Evolutionary conservation across 2,888 invertebrate species (phyloP).

Genomic region (Sicus ferrugineus): DNA sequence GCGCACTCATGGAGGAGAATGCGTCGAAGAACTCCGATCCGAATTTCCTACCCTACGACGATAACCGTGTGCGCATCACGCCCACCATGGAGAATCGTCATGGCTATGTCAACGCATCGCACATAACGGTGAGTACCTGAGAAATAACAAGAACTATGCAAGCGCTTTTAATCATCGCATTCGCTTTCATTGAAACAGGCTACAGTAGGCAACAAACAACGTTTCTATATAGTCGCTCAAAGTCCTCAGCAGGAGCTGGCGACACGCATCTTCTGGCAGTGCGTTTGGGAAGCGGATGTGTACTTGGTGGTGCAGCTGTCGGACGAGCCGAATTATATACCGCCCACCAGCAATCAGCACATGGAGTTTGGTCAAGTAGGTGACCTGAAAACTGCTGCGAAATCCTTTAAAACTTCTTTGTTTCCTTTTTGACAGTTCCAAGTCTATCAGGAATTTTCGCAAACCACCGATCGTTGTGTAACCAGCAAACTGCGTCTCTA

Average conservation of each 20-base stretch:
- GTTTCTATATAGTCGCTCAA: conserved; percentile 80
- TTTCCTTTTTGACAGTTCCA: conserved; percentile 69
- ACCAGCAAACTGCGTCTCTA: conserved; percentile 71
- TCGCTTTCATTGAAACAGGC: conserved; percentile 68
- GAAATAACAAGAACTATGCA: background rate
- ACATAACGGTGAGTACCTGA: conserved; percentile 74
- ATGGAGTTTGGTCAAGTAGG: conserved; percentile 73
- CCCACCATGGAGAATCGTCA: conserved; percentile 82
- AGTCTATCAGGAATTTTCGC: conserved; percentile 75
- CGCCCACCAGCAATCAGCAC: conserved; percentile 68
- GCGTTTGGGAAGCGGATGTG: conserved; percentile 89
- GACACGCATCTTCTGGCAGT: conserved; percentile 80
- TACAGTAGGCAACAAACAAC: conserved; percentile 81
- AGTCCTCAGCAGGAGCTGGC: conserved; percentile 59
- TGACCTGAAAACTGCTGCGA: too few species aligned
- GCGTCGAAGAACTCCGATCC: conserved; percentile 65
- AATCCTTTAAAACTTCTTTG: conserved; percentile 18
- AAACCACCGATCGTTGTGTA: conserved; percentile 71
- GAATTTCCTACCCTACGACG: conserved; percentile 84
- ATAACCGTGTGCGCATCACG: conserved; percentile 84
- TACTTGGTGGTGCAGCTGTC: conserved; percentile 82
- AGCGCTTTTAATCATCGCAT: background rate
- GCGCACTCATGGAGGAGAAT: conserved; percentile 78
- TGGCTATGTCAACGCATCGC: conserved; percentile 93
- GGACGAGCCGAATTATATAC: conserved; percentile 72